Evolutionary conservation across 2,888 invertebrate species (phyloP).

Genomic region (Philereme vetulata): DNA sequence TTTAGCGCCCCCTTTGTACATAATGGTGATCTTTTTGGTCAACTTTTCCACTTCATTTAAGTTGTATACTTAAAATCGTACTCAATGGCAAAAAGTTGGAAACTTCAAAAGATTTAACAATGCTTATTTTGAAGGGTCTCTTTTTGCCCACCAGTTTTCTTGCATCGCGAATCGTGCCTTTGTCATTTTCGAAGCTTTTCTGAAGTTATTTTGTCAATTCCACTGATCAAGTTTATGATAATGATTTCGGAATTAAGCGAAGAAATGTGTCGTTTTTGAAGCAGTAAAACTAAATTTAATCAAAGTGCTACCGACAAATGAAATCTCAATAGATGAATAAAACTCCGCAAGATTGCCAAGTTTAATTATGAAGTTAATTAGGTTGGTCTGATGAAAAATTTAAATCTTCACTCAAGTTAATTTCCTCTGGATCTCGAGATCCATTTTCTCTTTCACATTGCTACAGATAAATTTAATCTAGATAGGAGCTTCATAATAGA

Average conservation of each 20-base stretch:
- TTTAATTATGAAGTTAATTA: slow-evolving; percentile 81
- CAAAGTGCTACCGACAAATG: slow-evolving; percentile 44
- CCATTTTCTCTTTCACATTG: slow-evolving; percentile 69
- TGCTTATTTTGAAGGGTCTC: slow-evolving; percentile 76
- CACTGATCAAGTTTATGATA: slow-evolving; percentile 34
- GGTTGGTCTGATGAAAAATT: slow-evolving; percentile 79
- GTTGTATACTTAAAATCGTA: slow-evolving; percentile 78
- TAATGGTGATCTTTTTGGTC: slow-evolving; percentile 67
- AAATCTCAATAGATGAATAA: slow-evolving; percentile 67
- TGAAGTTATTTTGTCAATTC: slow-evolving; percentile 46
- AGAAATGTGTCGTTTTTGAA: slow-evolving; percentile 29
- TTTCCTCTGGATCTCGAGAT: slow-evolving; percentile 66
- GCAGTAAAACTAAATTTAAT: slow-evolving; percentile 38
- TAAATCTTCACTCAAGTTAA: slow-evolving; percentile 76
- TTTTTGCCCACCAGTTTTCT: slow-evolving; percentile 56
- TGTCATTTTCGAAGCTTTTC: slow-evolving; percentile 49
- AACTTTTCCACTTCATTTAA: slow-evolving; percentile 83
- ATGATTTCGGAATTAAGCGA: slow-evolving; percentile 29
- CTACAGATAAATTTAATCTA: slow-evolving; percentile 61
- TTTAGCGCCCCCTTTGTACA: slow-evolving; percentile 33
- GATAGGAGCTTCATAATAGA: slow-evolving; percentile 45
- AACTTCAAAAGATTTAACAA: slow-evolving; percentile 81
- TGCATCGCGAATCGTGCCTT: slow-evolving; percentile 63
- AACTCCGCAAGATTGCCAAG: slow-evolving; percentile 64
- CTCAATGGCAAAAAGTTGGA: slow-evolving; percentile 77